Evolutionary conservation across 2,888 invertebrate genomes (phyloP).

Genomic region (Ethmia dodecea): DNA sequence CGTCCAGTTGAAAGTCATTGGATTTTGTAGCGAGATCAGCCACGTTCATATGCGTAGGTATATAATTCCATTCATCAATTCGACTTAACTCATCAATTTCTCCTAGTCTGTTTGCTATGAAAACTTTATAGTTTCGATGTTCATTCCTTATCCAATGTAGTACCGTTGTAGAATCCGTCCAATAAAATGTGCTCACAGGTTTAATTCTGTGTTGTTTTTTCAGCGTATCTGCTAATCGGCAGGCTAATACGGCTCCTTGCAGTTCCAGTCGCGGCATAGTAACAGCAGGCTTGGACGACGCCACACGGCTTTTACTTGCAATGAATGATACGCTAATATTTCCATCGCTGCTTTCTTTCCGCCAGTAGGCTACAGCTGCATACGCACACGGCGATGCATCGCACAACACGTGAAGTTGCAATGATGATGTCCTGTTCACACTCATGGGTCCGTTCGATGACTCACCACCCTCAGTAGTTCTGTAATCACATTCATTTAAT

Average conservation of each 20-base stretch:
- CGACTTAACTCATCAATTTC: slow-evolving; percentile 15
- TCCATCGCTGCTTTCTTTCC: not conserved
- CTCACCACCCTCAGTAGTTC: too few relatives aligned
- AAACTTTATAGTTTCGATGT: slow-evolving; percentile 14
- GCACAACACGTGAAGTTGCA: not conserved
- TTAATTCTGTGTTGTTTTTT: slow-evolving; percentile 8
- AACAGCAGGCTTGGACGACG: not conserved
- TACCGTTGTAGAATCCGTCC: slow-evolving; percentile 12
- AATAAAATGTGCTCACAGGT: slow-evolving; percentile 1
- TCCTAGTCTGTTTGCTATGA: slow-evolving; percentile 12
- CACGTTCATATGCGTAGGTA: not conserved
- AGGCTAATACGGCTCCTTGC: slow-evolving; percentile 18
- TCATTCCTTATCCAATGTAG: slow-evolving; percentile 11
- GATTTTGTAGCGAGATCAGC: slow-evolving; percentile 4
- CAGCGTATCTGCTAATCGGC: slow-evolving; percentile 14
- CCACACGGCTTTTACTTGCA: not conserved
- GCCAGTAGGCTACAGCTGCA: slow-evolving; percentile 13
- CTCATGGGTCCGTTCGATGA: too few relatives aligned
- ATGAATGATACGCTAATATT: not conserved
- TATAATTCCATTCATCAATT: not conserved
- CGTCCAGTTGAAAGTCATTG: too few relatives aligned
- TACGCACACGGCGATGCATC: slow-evolving; percentile 4
- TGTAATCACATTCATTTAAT: too few relatives aligned
- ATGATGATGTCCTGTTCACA: too few relatives aligned
- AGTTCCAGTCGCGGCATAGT: slow-evolving; percentile 14